Evolutionary conservation across 1,140 invertebrate genomes (phyloP).

Genomic region (Solenopsis fugax): DNA sequence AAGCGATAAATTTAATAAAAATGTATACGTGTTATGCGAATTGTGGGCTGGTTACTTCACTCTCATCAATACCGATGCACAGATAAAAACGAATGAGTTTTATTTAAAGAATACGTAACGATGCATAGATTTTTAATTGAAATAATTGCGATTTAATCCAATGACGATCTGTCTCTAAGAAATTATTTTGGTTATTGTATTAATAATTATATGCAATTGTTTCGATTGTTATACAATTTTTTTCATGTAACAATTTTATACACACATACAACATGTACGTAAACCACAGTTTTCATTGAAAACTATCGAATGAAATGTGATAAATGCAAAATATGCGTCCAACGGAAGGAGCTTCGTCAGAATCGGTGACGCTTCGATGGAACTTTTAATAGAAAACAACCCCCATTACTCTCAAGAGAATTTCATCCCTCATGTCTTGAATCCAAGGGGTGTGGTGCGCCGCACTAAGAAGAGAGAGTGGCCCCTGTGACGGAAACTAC

Average conservation of each 20-base stretch:
- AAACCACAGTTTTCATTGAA: neutral
- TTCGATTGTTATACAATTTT: neutral
- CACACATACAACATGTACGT: no score
- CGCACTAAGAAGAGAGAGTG: constrained; percentile 31
- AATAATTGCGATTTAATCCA: neutral
- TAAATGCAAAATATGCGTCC: constrained; percentile 18
- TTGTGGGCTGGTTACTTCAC: neutral
- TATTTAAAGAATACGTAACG: neutral
- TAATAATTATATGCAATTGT: no score
- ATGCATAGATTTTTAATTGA: neutral
- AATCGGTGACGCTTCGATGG: constrained; percentile 38
- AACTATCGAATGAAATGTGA: constrained; percentile 7
- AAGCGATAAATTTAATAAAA: constrained; percentile 2
- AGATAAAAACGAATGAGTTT: neutral
- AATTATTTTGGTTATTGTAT: no score
- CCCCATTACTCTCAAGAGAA: constrained; percentile 69
- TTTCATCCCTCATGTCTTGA: constrained; percentile 71
- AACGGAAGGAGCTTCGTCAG: constrained; percentile 17
- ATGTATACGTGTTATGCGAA: neutral
- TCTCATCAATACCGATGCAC: neutral
- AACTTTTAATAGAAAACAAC: constrained; percentile 75
- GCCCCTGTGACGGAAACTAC: constrained; percentile 73
- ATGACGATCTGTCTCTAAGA: neutral
- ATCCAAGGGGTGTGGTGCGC: constrained; percentile 61
- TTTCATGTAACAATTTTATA: neutral